Evolutionary conservation across 1,140 invertebrate species (phyloP).

Genomic region (Caenorhabditis tropicalis): DNA sequence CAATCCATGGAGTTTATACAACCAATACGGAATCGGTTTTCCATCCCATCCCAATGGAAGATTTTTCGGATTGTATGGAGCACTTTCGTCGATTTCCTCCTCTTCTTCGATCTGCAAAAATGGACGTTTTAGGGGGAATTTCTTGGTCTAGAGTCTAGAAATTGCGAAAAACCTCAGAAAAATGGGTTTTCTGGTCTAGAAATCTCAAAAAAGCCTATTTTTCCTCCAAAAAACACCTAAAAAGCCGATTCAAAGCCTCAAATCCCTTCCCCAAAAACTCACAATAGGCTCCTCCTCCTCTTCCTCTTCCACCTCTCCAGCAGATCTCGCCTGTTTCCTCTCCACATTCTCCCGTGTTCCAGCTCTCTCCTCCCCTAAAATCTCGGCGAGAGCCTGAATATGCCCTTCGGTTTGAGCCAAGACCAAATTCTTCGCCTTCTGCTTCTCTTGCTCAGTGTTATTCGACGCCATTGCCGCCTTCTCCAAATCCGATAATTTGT

Average conservation of each 20-base stretch:
- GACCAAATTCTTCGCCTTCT: conserved; percentile 75
- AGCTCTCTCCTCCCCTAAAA: conserved; percentile 79
- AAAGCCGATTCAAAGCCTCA: not conserved
- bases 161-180: no score
- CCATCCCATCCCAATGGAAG: conserved; percentile 98
- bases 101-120: conserved; percentile 63
- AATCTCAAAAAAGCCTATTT: no score
- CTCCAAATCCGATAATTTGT: conserved; percentile 87
- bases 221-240: not conserved
- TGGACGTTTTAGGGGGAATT: no score
- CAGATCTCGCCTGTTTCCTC: conserved; percentile 93
- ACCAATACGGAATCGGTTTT: conserved; percentile 98
- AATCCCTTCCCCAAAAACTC: not conserved
- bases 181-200: no score
- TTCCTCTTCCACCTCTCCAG: conserved; percentile 90
- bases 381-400: conserved; percentile 57
- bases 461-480: conserved; percentile 77
- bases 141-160: no score
- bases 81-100: conserved; percentile 83
- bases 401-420: conserved; percentile 64
- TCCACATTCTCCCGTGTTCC: conserved; percentile 98
- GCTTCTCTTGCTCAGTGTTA: conserved; percentile 74
- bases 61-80: conserved; percentile 99
- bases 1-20: conserved; percentile 97
- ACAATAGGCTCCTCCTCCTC: conserved; percentile 67